Conservation (phyloP, 37 sponge, comb jelly and placozoan species). For the Spongilla lacustris region DNA sequence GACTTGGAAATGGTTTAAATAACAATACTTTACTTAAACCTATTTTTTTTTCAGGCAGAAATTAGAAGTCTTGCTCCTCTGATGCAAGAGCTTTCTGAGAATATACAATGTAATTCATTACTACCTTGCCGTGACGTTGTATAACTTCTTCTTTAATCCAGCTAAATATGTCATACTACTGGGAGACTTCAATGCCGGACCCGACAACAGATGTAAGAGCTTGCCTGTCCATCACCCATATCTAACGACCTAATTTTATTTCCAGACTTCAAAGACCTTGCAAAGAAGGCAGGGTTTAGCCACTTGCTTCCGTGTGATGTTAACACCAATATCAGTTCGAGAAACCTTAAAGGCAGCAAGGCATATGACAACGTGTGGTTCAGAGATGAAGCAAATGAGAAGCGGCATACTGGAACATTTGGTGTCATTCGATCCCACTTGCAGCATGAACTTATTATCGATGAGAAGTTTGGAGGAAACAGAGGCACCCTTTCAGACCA, state of each 20-base stretch:
- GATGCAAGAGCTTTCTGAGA: background rate
- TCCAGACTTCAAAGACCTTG: background rate
- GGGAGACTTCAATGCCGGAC: constrained; percentile 42
- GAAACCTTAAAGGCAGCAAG: constrained; percentile 17
- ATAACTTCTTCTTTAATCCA: background rate
- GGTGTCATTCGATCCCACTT: constrained; percentile 21
- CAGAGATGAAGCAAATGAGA: background rate
- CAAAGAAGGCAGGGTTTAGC: constrained; percentile 4
- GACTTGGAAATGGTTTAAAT: background rate
- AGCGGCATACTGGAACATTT: background rate
- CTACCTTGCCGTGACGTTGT: background rate
- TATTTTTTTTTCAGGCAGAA: background rate
- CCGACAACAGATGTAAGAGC: constrained; percentile 24
- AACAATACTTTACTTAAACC: background rate
- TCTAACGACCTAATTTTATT: background rate
- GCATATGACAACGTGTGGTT: constrained; percentile 50
- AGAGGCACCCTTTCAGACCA: constrained; percentile 39
- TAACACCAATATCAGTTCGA: constrained; percentile 37
- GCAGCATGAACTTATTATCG: background rate
- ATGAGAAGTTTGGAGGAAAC: background rate
- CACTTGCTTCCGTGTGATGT: constrained; percentile 7
- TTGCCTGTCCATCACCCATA: background rate
- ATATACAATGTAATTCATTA: background rate
- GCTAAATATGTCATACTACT: constrained; percentile 1
- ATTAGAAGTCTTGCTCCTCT: constrained; percentile 9